Evolutionary conservation across 2,113 vertebrate species (phyloP), one percentile per base, ranked within the genome.

Genomic region (Motacilla tschutschensis): DNA sequence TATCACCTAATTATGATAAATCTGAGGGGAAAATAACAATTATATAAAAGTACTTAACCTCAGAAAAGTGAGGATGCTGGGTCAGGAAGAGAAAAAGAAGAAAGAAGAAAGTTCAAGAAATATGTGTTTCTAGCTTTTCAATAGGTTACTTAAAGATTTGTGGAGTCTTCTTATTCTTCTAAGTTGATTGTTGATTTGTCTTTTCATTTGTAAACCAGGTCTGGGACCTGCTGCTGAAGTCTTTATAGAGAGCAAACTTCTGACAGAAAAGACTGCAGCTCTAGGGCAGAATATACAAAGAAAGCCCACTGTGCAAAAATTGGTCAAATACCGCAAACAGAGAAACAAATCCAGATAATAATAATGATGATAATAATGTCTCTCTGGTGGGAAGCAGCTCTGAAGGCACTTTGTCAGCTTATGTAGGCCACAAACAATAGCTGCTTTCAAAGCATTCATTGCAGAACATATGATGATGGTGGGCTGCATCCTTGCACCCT

Each of bases 301-400:
- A 29, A 84, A 90, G 29, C 63, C 72, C 29, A 43, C 78, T 77
- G 90, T 67, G 59, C 67, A 66, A n/a, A 92, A 86, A 93, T 88
- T 84, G 92, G 60, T 66, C 78, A 70, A 86, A 77, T 64, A 35
- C 38, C 12, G 2, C 48, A 38, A 83, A 79, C 21, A 67, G 78
- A 77, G 79, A 86, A 82, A 24, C 64, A 86, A 92, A 82, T 77
- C 31, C 44, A 73, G 28, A 81, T 66, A 38, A 83, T 54, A 70
- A 60, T 36, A 63, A 46, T 35, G 67, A 82, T 28, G 43, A 62
- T 16, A 70, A 72, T 36, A 67, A 50, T 44, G 13, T 43, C 29
- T 84, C 19, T 55, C 22, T 28, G 36, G 44, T 18, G 26, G 44
- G 55, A 88, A 90, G 57, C 5, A 35, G 10, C 64, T 80, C 53